Percentiles rank a stretch among this genome's conserved stretches.
These are phyloP conservation scores for Polylopha cassiicola DNA, from an alignment of 2,888 invertebrate genomes.

Conservation along the genomic window DNA sequence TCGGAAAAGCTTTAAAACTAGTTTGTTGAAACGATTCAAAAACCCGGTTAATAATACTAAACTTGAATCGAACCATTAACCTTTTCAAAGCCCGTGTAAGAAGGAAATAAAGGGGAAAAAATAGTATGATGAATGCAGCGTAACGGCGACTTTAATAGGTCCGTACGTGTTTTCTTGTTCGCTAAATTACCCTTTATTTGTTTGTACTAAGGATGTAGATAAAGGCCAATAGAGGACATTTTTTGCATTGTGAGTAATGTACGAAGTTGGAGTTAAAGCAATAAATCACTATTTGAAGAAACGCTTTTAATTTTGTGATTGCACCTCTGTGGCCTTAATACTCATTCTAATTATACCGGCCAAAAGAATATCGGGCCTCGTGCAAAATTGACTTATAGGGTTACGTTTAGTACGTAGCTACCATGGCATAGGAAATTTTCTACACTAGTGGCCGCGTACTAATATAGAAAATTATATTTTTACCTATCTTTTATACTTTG, in stretches of 20 bases:
- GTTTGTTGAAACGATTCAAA: slow-evolving; percentile 25
- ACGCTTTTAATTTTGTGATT: not conserved
- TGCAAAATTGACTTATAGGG: too few species aligned
- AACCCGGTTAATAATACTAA: slow-evolving; percentile 26
- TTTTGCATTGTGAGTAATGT: slow-evolving; percentile 36
- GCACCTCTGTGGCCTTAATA: too few species aligned
- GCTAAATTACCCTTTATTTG: slow-evolving; percentile 48
- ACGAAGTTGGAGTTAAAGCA: slow-evolving; percentile 29
- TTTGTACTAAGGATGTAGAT: slow-evolving; percentile 35
- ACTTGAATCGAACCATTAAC: slow-evolving; percentile 45
- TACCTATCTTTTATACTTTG: too few species aligned
- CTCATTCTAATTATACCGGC: too few species aligned
- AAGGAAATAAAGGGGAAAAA: slow-evolving; percentile 38
- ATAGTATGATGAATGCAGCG: slow-evolving; percentile 47
- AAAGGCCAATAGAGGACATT: slow-evolving; percentile 30
- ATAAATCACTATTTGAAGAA: slow-evolving; percentile 11
- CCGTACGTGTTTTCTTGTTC: slow-evolving; percentile 45
- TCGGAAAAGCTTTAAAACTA: slow-evolving; percentile 26
- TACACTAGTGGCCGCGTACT: too few species aligned
- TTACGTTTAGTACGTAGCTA: too few species aligned
- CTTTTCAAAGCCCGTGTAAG: slow-evolving; percentile 43
- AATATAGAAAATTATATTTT: too few species aligned
- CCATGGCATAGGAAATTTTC: too few species aligned
- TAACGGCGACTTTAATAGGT: slow-evolving; percentile 50
- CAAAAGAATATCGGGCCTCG: too few species aligned